A percentile compares a stretch with the other conserved stretches of the same genome.
Conservation (phyloP, 2,797 vertebrate genomes). For the Diglossa cyanea region DNA sequence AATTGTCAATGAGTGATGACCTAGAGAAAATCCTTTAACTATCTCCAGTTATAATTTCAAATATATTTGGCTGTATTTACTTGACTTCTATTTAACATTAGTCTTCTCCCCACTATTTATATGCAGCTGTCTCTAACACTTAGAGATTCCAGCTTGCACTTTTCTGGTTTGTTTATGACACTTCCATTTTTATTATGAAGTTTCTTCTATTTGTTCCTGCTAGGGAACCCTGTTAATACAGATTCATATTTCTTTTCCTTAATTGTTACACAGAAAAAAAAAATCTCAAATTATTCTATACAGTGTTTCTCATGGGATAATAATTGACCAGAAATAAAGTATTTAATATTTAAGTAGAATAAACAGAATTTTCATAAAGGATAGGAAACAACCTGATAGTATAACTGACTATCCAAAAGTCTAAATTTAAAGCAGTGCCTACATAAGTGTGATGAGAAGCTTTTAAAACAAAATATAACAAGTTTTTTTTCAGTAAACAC, state of each 20-base stretch:
- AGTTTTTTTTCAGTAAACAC: neutral
- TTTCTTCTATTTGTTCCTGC: neutral
- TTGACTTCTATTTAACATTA: neutral
- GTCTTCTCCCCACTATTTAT: neutral
- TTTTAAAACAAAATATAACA: neutral
- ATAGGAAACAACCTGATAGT: neutral
- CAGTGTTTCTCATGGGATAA: neutral
- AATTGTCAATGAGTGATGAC: neutral
- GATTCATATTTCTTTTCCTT: neutral
- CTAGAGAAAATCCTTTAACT: slow-evolving; percentile 6
- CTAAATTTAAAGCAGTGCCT: neutral
- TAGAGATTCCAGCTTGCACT: neutral
- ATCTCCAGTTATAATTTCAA: neutral
- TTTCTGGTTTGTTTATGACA: neutral
- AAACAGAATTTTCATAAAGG: neutral
- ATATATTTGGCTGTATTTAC: neutral
- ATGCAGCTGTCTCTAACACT: neutral
- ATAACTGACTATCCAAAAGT: neutral
- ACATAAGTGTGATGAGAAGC: neutral
- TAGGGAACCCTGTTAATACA: neutral
- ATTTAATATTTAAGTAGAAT: neutral
- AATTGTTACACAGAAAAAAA: neutral
- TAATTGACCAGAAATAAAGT: neutral
- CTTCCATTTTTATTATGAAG: neutral
- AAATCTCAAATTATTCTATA: neutral